Evolutionary conservation across 2,113 vertebrate genomes (phyloP).

Genomic region (Corvus hawaiiensis): DNA sequence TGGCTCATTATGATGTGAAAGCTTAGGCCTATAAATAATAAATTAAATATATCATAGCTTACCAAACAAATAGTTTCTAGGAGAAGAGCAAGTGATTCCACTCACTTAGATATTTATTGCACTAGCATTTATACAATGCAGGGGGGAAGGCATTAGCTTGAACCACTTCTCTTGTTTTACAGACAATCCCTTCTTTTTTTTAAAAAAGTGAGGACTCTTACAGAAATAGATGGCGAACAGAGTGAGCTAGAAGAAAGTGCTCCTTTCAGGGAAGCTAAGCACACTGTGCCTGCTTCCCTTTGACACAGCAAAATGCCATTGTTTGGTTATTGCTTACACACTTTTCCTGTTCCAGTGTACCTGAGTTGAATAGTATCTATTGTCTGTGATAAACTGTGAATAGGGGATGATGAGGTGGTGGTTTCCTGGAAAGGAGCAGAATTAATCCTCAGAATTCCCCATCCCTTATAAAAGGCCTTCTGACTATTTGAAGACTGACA

Average conservation of each 20-base stretch:
- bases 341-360: background rate
- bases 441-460: conserved; percentile 7
- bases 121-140: background rate
- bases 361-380: background rate
- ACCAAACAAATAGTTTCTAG: background rate
- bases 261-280: background rate
- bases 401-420: background rate
- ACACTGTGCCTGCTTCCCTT: background rate
- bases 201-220: background rate
- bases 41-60: background rate
- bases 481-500: background rate
- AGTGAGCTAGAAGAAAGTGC: background rate
- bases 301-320: background rate
- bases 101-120: background rate
- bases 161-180: background rate
- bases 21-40: background rate
- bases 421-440: background rate
- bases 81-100: background rate
- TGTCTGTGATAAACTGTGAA: background rate
- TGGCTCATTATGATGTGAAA: background rate
- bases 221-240: background rate
- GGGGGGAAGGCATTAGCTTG: background rate
- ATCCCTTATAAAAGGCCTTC: background rate
- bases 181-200: background rate
- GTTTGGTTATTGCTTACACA: background rate